Percentiles rank a stretch among this genome's conserved stretches.
Conservation (phyloP, 2,888 invertebrate genomes). For the Lasius fuliginosus region DNA sequence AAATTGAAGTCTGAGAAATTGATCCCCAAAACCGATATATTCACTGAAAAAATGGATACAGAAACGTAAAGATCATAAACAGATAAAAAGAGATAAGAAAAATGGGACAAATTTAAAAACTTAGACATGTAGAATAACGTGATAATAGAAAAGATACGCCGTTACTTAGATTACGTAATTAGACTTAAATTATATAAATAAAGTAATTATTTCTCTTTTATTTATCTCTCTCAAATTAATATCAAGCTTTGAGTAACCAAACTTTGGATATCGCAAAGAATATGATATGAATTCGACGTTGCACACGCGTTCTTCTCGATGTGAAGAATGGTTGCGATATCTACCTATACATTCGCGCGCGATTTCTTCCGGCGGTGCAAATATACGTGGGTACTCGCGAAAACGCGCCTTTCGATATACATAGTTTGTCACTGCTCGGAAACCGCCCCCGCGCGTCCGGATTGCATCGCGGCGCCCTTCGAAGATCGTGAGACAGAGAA, state of each 20-base stretch:
- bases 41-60: too few relatives aligned
- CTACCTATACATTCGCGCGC: slow-evolving; percentile 12
- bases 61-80: too few relatives aligned
- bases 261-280: neutral
- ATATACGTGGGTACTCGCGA: slow-evolving; percentile 37
- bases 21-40: too few relatives aligned
- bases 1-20: too few relatives aligned
- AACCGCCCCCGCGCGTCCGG: slow-evolving; percentile 71
- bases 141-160: neutral
- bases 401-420: slow-evolving; percentile 60
- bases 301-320: neutral
- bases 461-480: slow-evolving; percentile 56
- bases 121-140: neutral
- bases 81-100: too few relatives aligned
- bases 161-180: neutral
- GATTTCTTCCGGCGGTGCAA: slow-evolving; percentile 15
- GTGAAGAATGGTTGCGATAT: neutral
- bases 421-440: slow-evolving; percentile 73
- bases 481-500: slow-evolving; percentile 5
- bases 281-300: neutral
- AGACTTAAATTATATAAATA: neutral
- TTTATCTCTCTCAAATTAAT: neutral
- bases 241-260: neutral
- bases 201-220: neutral
- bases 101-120: neutral